Conservation (phyloP, 2,113 vertebrate species). For the Amblyornis subalaris region DNA sequence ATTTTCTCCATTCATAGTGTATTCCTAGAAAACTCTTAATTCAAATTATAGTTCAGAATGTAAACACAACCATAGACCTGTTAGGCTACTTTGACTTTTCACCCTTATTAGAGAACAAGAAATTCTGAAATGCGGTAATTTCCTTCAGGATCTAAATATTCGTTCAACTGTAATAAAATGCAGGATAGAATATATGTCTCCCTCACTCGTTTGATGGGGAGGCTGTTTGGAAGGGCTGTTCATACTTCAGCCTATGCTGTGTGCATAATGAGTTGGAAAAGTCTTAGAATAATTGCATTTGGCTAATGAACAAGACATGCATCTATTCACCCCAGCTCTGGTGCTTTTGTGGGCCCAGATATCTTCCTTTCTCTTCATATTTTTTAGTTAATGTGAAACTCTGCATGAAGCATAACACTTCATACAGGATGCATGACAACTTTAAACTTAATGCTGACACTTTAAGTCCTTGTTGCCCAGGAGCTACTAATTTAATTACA, state of each 20-base stretch:
- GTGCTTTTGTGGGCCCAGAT: neutral
- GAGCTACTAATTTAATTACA: conserved; percentile 47
- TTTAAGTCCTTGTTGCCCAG: conserved; percentile 12
- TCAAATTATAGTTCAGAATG: neutral
- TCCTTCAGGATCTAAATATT: neutral
- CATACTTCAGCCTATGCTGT: neutral
- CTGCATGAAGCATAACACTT: neutral
- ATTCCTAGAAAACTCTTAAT: neutral
- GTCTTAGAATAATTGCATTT: neutral
- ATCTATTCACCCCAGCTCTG: neutral
- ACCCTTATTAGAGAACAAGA: neutral
- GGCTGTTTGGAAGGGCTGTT: neutral
- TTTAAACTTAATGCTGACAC: neutral
- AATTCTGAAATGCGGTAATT: neutral
- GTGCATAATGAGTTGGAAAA: neutral
- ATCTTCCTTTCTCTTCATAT: neutral
- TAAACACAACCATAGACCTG: neutral
- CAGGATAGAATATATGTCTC: neutral
- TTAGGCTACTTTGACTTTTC: neutral
- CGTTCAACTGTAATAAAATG: neutral
- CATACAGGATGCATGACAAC: neutral
- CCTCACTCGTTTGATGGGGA: rapidly evolving
- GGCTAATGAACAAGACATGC: neutral
- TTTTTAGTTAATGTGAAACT: neutral
- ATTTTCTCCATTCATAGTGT: neutral